These are phyloP conservation scores for Meloidogyne exigua DNA, from an alignment of 1,140 invertebrate species.

Conservation along the genomic window DNA sequence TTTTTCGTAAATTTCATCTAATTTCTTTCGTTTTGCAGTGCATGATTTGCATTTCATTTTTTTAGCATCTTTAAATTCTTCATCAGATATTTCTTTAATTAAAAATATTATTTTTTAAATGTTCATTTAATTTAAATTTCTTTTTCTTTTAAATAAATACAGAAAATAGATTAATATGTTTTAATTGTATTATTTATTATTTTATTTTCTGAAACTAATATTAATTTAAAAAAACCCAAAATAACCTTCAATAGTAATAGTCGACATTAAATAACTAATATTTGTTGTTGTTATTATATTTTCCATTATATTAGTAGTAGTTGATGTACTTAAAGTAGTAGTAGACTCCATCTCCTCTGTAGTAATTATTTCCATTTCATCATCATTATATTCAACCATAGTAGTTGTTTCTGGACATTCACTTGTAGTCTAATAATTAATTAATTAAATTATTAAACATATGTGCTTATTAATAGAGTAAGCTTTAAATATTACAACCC, in stretches of 20 bases:
- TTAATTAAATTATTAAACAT: neutral
- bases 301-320: neutral
- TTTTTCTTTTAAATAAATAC: too few species aligned
- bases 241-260: neutral
- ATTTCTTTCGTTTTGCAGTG: slow-evolving; percentile 23
- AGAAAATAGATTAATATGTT: too few species aligned
- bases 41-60: slow-evolving; percentile 33
- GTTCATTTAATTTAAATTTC: too few species aligned
- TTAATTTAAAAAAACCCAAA: too few species aligned
- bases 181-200: neutral
- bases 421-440: neutral
- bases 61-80: slow-evolving; percentile 22
- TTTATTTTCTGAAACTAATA: neutral
- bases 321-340: slow-evolving; percentile 15
- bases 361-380: neutral
- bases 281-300: slow-evolving; percentile 8
- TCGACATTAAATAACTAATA: neutral
- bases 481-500: too few species aligned
- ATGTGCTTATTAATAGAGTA: neutral
- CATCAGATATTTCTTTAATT: slow-evolving; percentile 27
- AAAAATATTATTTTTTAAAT: too few species aligned
- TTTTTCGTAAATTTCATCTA: slow-evolving; percentile 27
- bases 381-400: neutral
- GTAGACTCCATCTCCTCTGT: slow-evolving; percentile 9
- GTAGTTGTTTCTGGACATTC: neutral